These are phyloP conservation scores for Melierax canorus DNA, from an alignment of 2,113 vertebrate species.

Conservation along the genomic window DNA sequence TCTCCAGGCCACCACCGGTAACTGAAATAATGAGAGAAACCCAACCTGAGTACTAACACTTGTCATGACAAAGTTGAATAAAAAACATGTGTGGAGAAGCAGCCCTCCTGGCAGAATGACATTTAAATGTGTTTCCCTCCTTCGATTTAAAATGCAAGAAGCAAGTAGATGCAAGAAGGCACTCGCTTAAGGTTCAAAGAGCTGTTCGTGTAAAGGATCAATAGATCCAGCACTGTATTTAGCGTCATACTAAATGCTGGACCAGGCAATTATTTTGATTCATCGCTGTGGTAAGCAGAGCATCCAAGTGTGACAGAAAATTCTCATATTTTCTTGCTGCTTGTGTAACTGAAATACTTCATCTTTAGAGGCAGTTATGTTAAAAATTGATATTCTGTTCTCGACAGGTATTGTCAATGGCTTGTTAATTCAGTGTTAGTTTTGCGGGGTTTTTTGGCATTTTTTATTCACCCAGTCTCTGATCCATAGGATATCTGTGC, in stretches of 20 bases:
- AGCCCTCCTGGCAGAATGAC: background rate
- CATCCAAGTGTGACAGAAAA: slow-evolving; percentile 10
- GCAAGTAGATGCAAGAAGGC: background rate
- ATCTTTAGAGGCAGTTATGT: background rate
- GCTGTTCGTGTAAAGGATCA: background rate
- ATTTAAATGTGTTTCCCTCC: background rate
- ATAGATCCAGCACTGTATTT: background rate
- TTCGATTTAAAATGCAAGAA: background rate
- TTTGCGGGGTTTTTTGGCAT: background rate
- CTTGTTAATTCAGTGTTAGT: background rate
- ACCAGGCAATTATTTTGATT: slow-evolving; percentile 41
- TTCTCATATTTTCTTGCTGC: background rate
- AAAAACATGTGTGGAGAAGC: background rate
- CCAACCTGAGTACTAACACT: background rate
- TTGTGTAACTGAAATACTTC: background rate
- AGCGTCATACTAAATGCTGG: background rate
- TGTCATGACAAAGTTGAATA: background rate
- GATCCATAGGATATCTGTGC: background rate
- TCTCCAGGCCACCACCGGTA: background rate
- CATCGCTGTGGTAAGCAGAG: background rate
- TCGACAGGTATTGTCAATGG: background rate
- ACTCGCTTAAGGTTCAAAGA: background rate
- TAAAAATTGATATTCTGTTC: background rate
- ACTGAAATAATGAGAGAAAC: background rate
- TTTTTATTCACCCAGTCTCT: background rate